phyloP scores from a whole-genome alignment of 1,140 invertebrate genomes.

The Magallana gigas region DNA sequence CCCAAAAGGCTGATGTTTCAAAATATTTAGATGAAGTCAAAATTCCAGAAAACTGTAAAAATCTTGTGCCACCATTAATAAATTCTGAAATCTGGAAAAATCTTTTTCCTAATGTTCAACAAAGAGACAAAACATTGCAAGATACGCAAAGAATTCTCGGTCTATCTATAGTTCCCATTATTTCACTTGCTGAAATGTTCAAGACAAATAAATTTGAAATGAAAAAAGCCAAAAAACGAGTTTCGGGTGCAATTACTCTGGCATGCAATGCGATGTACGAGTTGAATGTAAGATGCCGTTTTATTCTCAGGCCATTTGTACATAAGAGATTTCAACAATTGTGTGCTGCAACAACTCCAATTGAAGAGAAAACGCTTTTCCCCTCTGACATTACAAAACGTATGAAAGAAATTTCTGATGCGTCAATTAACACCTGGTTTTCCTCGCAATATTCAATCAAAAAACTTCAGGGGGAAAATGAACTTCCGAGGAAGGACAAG shows the following conservation, averaged over 20 bases:
- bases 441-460: neutral
- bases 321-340: neutral
- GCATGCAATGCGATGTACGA: conserved; percentile 27
- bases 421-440: neutral
- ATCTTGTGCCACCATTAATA: too few relatives aligned
- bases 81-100: conserved; percentile 23
- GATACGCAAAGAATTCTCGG: conserved; percentile 19
- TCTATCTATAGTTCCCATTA: conserved; percentile 41
- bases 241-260: neutral
- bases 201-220: conserved; percentile 20
- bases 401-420: conserved; percentile 40
- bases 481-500: conserved; percentile 3
- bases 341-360: neutral
- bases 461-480: conserved; percentile 37
- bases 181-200: conserved; percentile 4
- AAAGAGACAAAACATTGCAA: conserved; percentile 22
- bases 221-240: neutral
- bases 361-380: neutral
- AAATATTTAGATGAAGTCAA: conserved; percentile 29
- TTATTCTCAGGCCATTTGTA: neutral
- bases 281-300: neutral
- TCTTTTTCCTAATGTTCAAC: conserved; percentile 14
- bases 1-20: neutral
- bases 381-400: conserved; percentile 17
- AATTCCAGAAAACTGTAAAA: conserved; percentile 35